These are phyloP conservation scores for Saxicola maurus DNA, from an alignment of 2,797 vertebrate species.

Conservation along the genomic window DNA sequence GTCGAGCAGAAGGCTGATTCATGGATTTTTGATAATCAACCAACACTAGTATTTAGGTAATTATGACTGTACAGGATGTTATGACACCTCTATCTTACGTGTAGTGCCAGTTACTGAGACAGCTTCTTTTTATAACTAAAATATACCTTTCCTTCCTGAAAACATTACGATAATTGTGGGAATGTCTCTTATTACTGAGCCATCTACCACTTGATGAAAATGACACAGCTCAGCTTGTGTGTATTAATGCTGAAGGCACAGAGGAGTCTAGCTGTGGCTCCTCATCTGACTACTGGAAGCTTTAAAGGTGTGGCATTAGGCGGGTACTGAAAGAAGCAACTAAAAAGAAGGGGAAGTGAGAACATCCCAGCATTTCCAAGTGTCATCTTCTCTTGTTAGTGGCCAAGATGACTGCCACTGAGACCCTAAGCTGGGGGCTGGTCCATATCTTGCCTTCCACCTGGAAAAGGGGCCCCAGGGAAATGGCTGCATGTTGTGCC, in stretches of 20 bases:
- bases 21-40: constrained; percentile 2
- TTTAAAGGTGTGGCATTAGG: neutral
- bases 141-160: neutral
- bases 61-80: neutral
- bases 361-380: neutral
- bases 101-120: neutral
- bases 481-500: neutral
- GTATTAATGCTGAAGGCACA: neutral
- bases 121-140: constrained; percentile 4
- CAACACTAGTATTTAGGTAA: constrained; percentile 4
- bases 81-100: neutral
- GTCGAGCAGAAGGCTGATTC: neutral
- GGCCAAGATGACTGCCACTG: neutral
- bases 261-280: neutral
- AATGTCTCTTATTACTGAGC: neutral
- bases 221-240: neutral
- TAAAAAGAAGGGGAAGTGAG: neutral
- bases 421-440: neutral
- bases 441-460: neutral
- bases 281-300: neutral
- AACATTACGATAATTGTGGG: neutral
- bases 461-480: neutral
- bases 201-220: neutral
- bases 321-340: neutral
- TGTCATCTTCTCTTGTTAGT: neutral